These are phyloP conservation scores for Entomobrya multifasciata DNA, from an alignment of 2,888 invertebrate genomes.

Conservation along the genomic window DNA sequence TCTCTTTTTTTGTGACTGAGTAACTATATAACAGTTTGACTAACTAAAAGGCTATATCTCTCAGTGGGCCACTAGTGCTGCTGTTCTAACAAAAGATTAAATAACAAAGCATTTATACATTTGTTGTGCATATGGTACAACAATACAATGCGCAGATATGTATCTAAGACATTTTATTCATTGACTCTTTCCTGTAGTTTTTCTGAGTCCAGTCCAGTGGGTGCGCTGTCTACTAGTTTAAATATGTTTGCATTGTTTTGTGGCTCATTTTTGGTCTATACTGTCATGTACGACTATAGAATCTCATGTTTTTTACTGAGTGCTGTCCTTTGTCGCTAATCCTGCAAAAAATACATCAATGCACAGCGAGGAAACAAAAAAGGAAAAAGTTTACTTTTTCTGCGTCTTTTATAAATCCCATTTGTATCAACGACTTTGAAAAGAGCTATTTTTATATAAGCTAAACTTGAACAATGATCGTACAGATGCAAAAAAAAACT, in stretches of 20 bases:
- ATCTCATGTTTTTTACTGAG: slow-evolving; percentile 39
- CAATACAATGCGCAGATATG: too few relatives aligned
- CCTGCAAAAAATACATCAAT: background rate
- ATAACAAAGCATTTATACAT: background rate
- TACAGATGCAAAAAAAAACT: too few relatives aligned
- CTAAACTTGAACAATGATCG: too few relatives aligned
- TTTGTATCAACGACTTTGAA: too few relatives aligned
- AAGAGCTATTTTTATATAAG: too few relatives aligned
- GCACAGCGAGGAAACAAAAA: background rate
- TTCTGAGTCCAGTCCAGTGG: background rate
- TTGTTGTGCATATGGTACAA: too few relatives aligned
- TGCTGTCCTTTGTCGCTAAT: background rate
- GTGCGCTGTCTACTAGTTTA: background rate
- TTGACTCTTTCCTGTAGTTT: background rate
- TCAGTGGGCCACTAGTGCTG: background rate
- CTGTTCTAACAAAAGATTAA: too few relatives aligned
- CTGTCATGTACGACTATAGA: slow-evolving; percentile 46
- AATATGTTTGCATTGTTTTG: slow-evolving; percentile 33
- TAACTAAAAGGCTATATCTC: background rate
- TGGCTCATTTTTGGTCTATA: slow-evolving; percentile 32
- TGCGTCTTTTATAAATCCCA: too few relatives aligned
- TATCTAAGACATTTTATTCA: too few relatives aligned
- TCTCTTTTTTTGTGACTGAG: too few relatives aligned
- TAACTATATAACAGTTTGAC: too few relatives aligned
- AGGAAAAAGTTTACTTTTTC: too few relatives aligned